Base-by-base conservation (phyloP, 2,797 vertebrate genomes). In the Typhlichthys subterraneus region DNA sequence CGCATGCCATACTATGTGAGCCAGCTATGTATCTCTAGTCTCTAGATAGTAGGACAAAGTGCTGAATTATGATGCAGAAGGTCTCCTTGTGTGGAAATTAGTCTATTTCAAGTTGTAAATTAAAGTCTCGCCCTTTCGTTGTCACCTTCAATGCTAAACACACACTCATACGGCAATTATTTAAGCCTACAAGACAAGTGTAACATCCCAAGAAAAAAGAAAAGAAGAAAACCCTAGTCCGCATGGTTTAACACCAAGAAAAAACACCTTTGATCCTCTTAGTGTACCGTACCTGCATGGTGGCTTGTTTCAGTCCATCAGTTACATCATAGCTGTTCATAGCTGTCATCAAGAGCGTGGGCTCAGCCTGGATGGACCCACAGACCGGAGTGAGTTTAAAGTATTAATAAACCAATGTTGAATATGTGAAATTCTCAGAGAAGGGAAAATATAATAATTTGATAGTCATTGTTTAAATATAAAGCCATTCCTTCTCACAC, bases 251-350 rank as follows among this genome's bases (percentile, higher is more conserved):
- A 6, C 38, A 42, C 38, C 38, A 42, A 11, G 11, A 12, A 12
- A 49, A 12, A 49, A 12, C 9, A 42, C 38, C 12, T 49, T 5
- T 49, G 1, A 10, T 14, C 11, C 48, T 49, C 48, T 49, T 13
- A 47, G 10, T n/a, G 10, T 12, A 47, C 0, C 46, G 9, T 75
- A 88, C 87, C 79, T 74, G 47, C 3, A 53, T 3, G 15, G 2
- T 14, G 46, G 0, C 1, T 15, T n/a, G 42, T 15, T 69, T 78
- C 1, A 52, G 0, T 4, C 57, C 70, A 1, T 84, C 64, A 10
- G 11, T 72, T 23, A 52, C 56, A 17, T 1, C 0, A 1, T 4
- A 0, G 3, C 0, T 49, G 5, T 5, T 31, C 33, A 7, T 52
- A 2, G 45, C 33, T 2, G 47, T 49, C 49, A 31, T 4, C 0